Percentiles rank a stretch among this genome's conserved stretches.
These are phyloP conservation scores for Porites cylindrica DNA, from an alignment of 92 coral and sea anemone species.

Conservation along the genomic window DNA sequence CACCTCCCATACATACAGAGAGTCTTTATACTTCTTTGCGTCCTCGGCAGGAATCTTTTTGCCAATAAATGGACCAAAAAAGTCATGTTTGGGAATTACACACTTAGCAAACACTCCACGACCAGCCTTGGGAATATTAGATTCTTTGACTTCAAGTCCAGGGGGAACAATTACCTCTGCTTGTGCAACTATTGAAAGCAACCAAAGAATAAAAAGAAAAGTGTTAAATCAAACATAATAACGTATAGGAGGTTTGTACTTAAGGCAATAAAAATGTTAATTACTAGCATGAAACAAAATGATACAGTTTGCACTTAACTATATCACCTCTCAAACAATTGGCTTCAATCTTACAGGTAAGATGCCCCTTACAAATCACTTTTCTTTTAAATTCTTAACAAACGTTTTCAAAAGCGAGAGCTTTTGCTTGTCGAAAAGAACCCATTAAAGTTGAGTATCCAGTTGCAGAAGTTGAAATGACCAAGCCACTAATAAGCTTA, in stretches of 20 bases:
- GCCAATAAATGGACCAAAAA: constrained; percentile 98
- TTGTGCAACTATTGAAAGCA: constrained; percentile 74
- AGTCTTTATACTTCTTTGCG: constrained; percentile 70
- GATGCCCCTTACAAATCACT: no score
- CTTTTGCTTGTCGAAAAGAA: no score
- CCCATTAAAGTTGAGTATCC: no score
- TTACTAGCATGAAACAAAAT: no score
- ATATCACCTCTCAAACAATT: neutral
- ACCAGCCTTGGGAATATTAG: constrained; percentile 79
- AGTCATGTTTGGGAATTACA: constrained; percentile 94
- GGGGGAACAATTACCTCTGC: constrained; percentile 98
- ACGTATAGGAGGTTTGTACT: neutral
- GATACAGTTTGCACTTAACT: no score
- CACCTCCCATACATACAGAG: constrained; percentile 97
- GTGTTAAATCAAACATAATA: neutral
- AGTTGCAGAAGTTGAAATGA: no score
- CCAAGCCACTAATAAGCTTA: no score
- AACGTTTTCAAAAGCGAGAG: no score
- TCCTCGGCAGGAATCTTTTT: constrained; percentile 76
- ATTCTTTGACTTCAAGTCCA: constrained; percentile 82
- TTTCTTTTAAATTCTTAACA: no score
- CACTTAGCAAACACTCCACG: constrained; percentile 95
- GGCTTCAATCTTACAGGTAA: no score
- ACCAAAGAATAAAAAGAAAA: neutral
- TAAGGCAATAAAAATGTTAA: no score